phyloP scores from a whole-genome alignment of 1,140 invertebrate species.

The Alviniconcha marisindica region DNA sequence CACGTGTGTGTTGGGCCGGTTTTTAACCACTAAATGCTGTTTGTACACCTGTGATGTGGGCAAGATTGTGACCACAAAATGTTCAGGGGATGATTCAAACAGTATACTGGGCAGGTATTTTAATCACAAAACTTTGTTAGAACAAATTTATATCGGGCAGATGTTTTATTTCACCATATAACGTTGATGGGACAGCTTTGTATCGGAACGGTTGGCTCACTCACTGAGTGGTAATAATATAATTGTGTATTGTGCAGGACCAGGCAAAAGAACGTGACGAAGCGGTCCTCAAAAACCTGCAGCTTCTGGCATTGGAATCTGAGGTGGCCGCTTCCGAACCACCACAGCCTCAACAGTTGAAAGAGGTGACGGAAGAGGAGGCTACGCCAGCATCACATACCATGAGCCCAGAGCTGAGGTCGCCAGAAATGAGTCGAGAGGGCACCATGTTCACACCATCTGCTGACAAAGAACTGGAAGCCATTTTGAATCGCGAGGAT shows the following conservation, averaged over 20 bases:
- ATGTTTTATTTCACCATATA: no score
- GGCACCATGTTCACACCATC: conserved; percentile 61
- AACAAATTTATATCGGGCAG: no score
- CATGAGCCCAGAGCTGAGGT: conserved; percentile 26
- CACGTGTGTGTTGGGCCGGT: no score
- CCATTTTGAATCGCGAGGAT: conserved; percentile 43
- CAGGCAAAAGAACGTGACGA: background rate
- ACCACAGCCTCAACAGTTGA: background rate
- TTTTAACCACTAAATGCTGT: no score
- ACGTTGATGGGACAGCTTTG: no score
- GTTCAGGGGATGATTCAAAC: no score
- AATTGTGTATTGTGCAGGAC: conserved; percentile 35
- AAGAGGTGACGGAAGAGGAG: background rate
- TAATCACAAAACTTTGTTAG: no score
- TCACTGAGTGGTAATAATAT: no score
- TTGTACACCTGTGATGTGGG: no score
- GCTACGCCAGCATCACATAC: background rate
- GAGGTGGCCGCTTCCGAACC: background rate
- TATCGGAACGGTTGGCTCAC: no score
- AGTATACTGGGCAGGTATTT: no score
- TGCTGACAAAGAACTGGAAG: conserved; percentile 66
- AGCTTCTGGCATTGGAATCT: background rate
- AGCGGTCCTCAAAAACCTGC: background rate
- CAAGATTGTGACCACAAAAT: no score
- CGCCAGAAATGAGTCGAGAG: conserved; percentile 54